Evolutionary conservation across 2,113 vertebrate genomes (phyloP).

Genomic region (Rutilus rutilus): DNA sequence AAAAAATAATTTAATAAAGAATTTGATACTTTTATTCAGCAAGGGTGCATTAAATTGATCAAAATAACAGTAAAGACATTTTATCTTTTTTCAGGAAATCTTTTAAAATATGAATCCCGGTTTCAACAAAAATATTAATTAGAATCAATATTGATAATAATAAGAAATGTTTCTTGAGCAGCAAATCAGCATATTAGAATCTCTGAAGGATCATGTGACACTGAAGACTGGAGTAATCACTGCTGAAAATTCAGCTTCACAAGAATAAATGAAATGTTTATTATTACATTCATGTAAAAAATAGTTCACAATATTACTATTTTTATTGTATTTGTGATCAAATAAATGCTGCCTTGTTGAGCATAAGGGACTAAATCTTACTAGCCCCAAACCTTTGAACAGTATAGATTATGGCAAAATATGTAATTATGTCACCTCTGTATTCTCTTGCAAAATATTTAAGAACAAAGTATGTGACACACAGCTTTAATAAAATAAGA

Average conservation of each 20-base stretch:
- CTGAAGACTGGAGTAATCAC: neutral
- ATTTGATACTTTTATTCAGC: neutral
- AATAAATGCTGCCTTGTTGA: neutral
- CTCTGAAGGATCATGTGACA: neutral
- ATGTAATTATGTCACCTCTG: neutral
- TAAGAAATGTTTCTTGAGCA: neutral
- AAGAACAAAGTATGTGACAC: conserved; percentile 1
- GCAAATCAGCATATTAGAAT: neutral
- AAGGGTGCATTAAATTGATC: neutral
- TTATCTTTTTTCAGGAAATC: neutral
- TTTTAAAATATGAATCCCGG: neutral
- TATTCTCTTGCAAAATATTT: neutral
- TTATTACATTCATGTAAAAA: neutral
- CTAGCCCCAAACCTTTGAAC: neutral
- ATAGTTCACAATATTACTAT: neutral
- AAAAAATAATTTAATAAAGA: neutral
- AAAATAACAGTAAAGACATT: neutral
- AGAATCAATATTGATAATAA: neutral
- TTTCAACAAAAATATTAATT: neutral
- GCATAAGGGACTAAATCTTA: neutral
- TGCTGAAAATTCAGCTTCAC: neutral
- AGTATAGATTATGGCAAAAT: neutral
- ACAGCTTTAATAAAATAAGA: neutral
- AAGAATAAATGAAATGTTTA: neutral
- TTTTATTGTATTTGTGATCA: neutral